phyloP scores from a whole-genome alignment of 1,140 invertebrate species.

The Nixonia krombeini region DNA sequence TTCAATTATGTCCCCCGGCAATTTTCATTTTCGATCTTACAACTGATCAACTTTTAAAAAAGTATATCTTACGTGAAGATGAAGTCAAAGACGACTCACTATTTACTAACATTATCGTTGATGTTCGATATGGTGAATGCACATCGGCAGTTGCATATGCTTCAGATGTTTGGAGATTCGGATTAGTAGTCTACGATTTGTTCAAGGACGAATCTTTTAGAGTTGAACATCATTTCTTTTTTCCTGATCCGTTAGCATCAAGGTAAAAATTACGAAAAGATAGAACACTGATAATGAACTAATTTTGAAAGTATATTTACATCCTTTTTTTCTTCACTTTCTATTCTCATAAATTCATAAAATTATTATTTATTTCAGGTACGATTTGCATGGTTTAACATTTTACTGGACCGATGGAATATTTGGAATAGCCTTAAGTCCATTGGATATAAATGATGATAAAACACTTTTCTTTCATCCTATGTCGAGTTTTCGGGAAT shows the following conservation, averaged over 20 bases:
- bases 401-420: conserved; percentile 88
- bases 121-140: conserved; percentile 77
- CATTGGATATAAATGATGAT: conserved; percentile 72
- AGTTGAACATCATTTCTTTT: conserved; percentile 81
- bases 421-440: conserved; percentile 81
- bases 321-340: too few relatives aligned
- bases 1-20: conserved; percentile 80
- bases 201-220: conserved; percentile 79
- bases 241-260: conserved; percentile 81
- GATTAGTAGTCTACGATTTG: conserved; percentile 79
- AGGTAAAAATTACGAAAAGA: conserved; percentile 53
- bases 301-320: too few relatives aligned
- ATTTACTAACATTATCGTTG: conserved; percentile 81
- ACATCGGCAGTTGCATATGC: conserved; percentile 79
- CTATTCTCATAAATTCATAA: too few relatives aligned
- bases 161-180: conserved; percentile 84
- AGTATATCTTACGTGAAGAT: conserved; percentile 76
- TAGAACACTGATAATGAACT: too few relatives aligned
- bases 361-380: too few relatives aligned
- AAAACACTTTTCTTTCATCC: conserved; percentile 82
- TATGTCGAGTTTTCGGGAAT: conserved; percentile 84
- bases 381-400: conserved; percentile 78
- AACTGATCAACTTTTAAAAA: conserved; percentile 76
- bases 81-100: conserved; percentile 81
- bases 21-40: conserved; percentile 81